A percentile compares a stretch with the other conserved stretches of the same genome.
Evolutionary conservation across 2,113 vertebrate genomes (phyloP).

Genomic region (Bambusicola thoracicus): DNA sequence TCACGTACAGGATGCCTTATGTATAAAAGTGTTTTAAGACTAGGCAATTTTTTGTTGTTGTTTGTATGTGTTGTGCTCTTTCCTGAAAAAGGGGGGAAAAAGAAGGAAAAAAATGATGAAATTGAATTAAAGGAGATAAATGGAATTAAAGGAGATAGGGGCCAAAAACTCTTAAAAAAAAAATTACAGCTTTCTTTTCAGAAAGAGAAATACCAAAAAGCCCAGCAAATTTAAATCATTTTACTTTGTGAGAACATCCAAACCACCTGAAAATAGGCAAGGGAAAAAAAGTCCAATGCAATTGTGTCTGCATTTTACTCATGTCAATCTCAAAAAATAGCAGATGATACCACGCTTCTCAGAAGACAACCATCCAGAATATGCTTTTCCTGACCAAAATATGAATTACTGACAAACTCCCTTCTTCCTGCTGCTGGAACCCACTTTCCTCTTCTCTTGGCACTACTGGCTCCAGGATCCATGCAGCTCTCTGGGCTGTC

Average conservation of each 20-base stretch:
- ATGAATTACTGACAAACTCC: neutral
- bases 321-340: neutral
- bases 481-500: accelerated
- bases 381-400: neutral
- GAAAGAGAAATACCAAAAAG: neutral
- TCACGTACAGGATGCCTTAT: neutral
- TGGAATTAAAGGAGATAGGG: neutral
- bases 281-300: neutral
- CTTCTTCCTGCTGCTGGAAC: neutral
- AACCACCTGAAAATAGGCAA: neutral
- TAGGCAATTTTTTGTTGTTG: neutral
- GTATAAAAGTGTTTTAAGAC: neutral
- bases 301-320: accelerated
- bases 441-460: neutral
- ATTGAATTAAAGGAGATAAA: neutral
- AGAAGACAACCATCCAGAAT: neutral
- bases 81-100: neutral
- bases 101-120: neutral
- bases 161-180: neutral
- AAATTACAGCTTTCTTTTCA: neutral
- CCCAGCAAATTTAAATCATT: neutral
- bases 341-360: neutral
- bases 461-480: accelerated
- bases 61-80: too few species aligned
- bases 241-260: neutral